A percentile compares a stretch with the other conserved stretches of the same genome.
These are phyloP conservation scores for Ormyrus pomaceus DNA, from an alignment of 2,888 invertebrate genomes.

Conservation along the genomic window DNA sequence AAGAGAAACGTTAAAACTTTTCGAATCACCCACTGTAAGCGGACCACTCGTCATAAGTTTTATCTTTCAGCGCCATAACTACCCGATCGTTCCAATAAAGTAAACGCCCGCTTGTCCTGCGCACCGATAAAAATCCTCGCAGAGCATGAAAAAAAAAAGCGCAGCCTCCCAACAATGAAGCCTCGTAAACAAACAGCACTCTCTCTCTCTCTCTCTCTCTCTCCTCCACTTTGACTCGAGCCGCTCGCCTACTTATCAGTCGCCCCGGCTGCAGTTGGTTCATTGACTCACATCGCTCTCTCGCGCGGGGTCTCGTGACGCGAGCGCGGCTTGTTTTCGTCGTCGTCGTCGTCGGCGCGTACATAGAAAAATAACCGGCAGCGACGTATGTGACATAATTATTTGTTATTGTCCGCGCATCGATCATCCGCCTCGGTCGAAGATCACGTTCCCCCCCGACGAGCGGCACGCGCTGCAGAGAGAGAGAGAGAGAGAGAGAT, in stretches of 20 bases:
- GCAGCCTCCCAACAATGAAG: too few relatives aligned
- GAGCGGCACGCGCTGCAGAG: slow-evolving; percentile 9
- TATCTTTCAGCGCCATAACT: too few relatives aligned
- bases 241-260: slow-evolving; percentile 9
- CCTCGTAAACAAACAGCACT: too few relatives aligned
- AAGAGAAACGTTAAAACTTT: too few relatives aligned
- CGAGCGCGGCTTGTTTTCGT: slow-evolving; percentile 54
- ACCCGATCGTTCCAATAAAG: too few relatives aligned
- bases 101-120: too few relatives aligned
- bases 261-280: slow-evolving; percentile 51
- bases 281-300: slow-evolving; percentile 59
- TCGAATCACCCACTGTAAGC: too few relatives aligned
- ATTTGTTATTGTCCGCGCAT: slow-evolving; percentile 64
- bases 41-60: too few relatives aligned
- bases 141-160: too few relatives aligned
- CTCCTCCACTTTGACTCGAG: background rate
- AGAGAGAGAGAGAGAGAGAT: too few relatives aligned
- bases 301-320: slow-evolving; percentile 36
- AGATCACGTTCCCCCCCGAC: slow-evolving; percentile 19
- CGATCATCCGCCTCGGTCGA: slow-evolving; percentile 51
- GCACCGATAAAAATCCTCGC: too few relatives aligned
- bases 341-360: background rate
- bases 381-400: slow-evolving; percentile 66
- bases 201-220: too few relatives aligned
- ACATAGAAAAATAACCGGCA: background rate